Evolutionary conservation across 2,797 vertebrate species (phyloP), one percentile per base, ranked within the genome.

Genomic region (Steatocranus sp.): DNA sequence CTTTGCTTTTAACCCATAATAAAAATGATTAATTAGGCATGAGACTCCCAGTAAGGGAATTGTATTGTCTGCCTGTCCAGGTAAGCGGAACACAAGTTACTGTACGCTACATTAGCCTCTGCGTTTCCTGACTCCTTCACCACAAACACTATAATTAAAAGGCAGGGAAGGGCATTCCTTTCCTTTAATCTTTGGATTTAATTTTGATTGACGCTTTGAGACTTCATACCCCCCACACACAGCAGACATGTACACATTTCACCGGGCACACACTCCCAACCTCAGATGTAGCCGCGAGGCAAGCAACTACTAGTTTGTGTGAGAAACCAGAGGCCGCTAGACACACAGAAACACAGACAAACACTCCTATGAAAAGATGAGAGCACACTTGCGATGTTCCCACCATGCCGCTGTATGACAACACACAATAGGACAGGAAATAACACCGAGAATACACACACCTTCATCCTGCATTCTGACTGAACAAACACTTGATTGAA

Each of bases 351-450:
- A 91, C 34, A 86, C 80, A 82, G 84, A 92, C 89, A 90, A 82
- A 90, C 80, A 68, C 53, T 76, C 74, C 77, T 80, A 82, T 87
- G 85, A 90, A 89, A 80, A 83, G 88, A 87, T n/a, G 58, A 76
- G 36, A n/a, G 34, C 50, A 54, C 30, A 1, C 83, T 78, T 17
- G 87, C 8, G 14, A 78, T 30, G 87, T 93, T 95, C 95, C 93
- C 94, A 94, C 89, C 88, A 80, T 30, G 27, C 46, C 7, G n/a
- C 82, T 86, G 83, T 81, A 32, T 83, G 88, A 87, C 85, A 90
- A 86, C 90, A 91, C 87, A 94, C 91, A 94, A 93, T 89, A 27
- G 89, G 36, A 84, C 91, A 92, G 93, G 93, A 94, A 94, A 83
- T 92, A 85, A 85, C 88, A 87, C 32, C 49, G 85, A 90, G 83